Evolutionary conservation across 2,113 vertebrate species (phyloP).

Genomic region (Ochotona curzoniae): DNA sequence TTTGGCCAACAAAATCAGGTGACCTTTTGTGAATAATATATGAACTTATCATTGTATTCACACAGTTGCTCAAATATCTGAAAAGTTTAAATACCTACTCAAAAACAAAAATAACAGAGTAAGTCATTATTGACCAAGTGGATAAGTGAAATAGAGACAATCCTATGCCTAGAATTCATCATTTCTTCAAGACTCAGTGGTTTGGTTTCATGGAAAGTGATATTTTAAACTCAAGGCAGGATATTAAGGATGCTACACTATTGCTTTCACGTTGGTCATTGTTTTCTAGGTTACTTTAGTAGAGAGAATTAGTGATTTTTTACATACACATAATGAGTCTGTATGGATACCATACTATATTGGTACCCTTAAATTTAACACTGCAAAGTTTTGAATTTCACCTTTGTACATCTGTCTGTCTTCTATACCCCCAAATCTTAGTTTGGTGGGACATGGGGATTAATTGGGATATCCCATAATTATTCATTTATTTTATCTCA

Average conservation of each 20-base stretch:
- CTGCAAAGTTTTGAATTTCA: not conserved
- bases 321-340: not conserved
- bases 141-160: not conserved
- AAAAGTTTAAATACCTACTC: too few species aligned
- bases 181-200: slow-evolving; percentile 10
- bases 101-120: too few species aligned
- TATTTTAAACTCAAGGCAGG: not conserved
- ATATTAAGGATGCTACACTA: not conserved
- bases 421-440: not conserved
- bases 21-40: too few species aligned
- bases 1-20: too few species aligned
- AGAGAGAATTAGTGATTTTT: not conserved
- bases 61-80: too few species aligned
- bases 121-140: too few species aligned
- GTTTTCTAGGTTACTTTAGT: slow-evolving; percentile 14
- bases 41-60: too few species aligned
- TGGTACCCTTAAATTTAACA: not conserved
- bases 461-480: slow-evolving; percentile 4
- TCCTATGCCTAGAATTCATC: not conserved
- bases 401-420: not conserved
- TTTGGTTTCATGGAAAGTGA: not conserved
- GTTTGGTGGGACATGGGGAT: not conserved
- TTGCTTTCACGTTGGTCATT: not conserved
- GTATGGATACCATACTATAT: not conserved
- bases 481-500: not conserved